Evolutionary conservation across 2,113 vertebrate species (phyloP).

Genomic region (Procapra przewalskii): DNA sequence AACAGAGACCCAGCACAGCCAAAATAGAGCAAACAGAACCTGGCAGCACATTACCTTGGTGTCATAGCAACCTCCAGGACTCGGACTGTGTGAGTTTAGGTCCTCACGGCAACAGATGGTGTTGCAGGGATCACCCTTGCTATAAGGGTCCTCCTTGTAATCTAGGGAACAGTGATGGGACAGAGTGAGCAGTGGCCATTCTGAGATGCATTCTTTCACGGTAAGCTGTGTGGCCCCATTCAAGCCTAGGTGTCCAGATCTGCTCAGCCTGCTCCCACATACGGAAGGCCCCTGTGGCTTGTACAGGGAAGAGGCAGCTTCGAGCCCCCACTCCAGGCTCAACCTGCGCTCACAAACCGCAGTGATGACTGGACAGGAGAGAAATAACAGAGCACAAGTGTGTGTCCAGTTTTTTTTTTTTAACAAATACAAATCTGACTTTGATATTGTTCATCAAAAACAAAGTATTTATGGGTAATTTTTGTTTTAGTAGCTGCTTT

Average conservation of each 20-base stretch:
- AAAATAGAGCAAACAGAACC: neutral
- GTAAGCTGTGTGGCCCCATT: neutral
- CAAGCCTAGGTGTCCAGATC: neutral
- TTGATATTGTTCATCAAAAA: neutral
- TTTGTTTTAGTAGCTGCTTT: conserved; percentile 26
- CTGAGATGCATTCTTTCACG: neutral
- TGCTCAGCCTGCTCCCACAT: neutral
- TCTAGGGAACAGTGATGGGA: conserved; percentile 75
- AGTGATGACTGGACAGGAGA: neutral
- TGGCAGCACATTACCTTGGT: conserved; percentile 84
- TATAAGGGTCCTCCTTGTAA: conserved; percentile 87
- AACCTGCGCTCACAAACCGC: neutral
- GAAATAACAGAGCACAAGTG: neutral
- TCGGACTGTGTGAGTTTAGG: conserved; percentile 80
- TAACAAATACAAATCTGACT: neutral
- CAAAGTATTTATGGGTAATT: neutral
- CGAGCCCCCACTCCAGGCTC: neutral
- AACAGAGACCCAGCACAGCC: neutral
- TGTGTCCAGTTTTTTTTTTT: neutral
- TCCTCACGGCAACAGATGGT: conserved; percentile 93
- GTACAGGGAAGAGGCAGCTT: neutral
- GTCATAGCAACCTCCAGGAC: conserved; percentile 90
- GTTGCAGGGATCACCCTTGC: conserved; percentile 87
- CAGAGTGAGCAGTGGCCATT: neutral
- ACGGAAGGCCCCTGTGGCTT: neutral